Conservation (phyloP, 1,140 invertebrate species). For the Pectinophora gossypiella region DNA sequence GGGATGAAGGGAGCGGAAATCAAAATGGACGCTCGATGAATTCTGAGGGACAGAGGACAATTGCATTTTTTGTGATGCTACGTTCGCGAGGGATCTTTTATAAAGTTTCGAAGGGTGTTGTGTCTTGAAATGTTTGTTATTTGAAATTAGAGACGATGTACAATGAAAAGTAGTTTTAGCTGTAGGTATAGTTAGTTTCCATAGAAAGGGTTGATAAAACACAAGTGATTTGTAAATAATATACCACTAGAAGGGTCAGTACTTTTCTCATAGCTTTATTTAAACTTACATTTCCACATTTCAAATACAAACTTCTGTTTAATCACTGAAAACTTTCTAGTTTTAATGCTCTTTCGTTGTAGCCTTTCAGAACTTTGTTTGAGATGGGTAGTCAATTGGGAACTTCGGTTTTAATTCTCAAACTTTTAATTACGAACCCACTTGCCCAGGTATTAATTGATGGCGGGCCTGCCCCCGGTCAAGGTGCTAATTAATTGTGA, state of each 20-base stretch:
- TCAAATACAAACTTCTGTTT: background rate
- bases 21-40: constrained; percentile 21
- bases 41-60: constrained; percentile 11
- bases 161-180: too few species aligned
- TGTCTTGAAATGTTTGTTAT: too few species aligned
- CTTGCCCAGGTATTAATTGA: constrained; percentile 19
- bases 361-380: background rate
- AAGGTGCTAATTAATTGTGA: constrained; percentile 50
- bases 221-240: too few species aligned
- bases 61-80: constrained; percentile 11
- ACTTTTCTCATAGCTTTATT: too few species aligned
- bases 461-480: constrained; percentile 4
- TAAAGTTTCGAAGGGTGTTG: background rate
- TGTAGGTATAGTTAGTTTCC: too few species aligned
- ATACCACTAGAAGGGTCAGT: too few species aligned
- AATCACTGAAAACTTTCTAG: background rate
- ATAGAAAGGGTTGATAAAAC: too few species aligned
- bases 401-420: background rate
- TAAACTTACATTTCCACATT: background rate
- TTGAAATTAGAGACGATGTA: too few species aligned
- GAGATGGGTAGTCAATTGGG: background rate
- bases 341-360: background rate
- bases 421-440: background rate
- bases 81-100: background rate
- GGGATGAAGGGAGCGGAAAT: constrained; percentile 21